Evolutionary conservation across 53 echinoderm and acorn worm species (phyloP).

Genomic region (Mesocentrotus franciscanus): DNA sequence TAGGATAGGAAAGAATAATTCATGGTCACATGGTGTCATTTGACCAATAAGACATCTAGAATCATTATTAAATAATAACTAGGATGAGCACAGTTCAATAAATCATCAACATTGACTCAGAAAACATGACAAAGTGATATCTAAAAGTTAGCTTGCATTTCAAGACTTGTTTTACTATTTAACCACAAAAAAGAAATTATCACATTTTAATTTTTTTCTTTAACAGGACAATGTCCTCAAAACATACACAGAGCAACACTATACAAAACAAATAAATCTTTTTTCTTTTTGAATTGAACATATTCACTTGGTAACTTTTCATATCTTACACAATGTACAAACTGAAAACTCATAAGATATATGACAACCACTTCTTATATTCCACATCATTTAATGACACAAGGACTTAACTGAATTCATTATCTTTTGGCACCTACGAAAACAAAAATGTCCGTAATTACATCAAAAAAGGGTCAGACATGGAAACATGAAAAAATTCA

Average conservation of each 20-base stretch:
- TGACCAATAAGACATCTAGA: no score
- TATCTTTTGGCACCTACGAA: constrained; percentile 45
- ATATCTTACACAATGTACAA: constrained; percentile 67
- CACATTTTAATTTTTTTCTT: constrained; percentile 54
- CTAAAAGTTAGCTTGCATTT: constrained; percentile 62
- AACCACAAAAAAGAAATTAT: constrained; percentile 57
- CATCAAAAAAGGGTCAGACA: constrained; percentile 31
- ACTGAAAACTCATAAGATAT: constrained; percentile 52
- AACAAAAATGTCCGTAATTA: background rate
- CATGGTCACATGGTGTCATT: no score
- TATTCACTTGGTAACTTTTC: constrained; percentile 46
- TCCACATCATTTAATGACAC: constrained; percentile 44
- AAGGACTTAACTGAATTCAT: constrained; percentile 47
- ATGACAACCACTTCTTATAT: constrained; percentile 40
- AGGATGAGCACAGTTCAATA: no score
- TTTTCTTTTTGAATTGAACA: constrained; percentile 6
- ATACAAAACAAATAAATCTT: constrained; percentile 63
- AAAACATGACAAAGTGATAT: constrained; percentile 25
- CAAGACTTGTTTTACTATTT: constrained; percentile 65
- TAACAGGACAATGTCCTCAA: constrained; percentile 58
- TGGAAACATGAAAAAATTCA: constrained; percentile 35
- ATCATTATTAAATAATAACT: no score
- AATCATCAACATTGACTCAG: background rate
- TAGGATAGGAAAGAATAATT: no score
- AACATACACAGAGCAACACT: constrained; percentile 60